These are phyloP conservation scores for Leptura quadrifasciata DNA, from an alignment of 2,888 invertebrate species.

Conservation along the genomic window DNA sequence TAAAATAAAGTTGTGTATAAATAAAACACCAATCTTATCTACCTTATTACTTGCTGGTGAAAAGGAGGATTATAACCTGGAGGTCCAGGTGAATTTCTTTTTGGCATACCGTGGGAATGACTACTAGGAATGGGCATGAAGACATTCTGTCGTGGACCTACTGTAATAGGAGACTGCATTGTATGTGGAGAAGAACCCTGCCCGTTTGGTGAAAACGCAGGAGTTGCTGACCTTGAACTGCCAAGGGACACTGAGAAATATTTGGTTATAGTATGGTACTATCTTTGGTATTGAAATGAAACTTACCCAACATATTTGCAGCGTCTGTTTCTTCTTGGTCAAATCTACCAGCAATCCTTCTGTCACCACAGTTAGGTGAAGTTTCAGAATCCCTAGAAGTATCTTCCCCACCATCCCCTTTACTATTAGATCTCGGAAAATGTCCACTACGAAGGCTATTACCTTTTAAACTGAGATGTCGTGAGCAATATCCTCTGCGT, in stretches of 20 bases:
- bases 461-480: slow-evolving; percentile 95
- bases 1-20: not conserved
- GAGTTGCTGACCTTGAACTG: slow-evolving; percentile 94
- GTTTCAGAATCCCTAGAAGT: slow-evolving; percentile 93
- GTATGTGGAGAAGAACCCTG: slow-evolving; percentile 82
- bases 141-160: slow-evolving; percentile 88
- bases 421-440: slow-evolving; percentile 77
- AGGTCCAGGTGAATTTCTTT: slow-evolving; percentile 73
- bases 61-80: slow-evolving; percentile 69
- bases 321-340: slow-evolving; percentile 97
- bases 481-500: slow-evolving; percentile 95
- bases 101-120: slow-evolving; percentile 74
- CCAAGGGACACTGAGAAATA: slow-evolving; percentile 87
- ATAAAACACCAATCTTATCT: slow-evolving; percentile 61
- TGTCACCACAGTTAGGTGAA: slow-evolving; percentile 85
- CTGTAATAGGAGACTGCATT: slow-evolving; percentile 81
- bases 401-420: slow-evolving; percentile 83
- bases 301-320: slow-evolving; percentile 93
- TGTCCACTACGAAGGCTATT: slow-evolving; percentile 75
- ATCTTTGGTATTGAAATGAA: not conserved
- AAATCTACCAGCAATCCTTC: slow-evolving; percentile 87
- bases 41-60: slow-evolving; percentile 73
- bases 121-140: slow-evolving; percentile 91
- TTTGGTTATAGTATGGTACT: not conserved
- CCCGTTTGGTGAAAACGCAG: slow-evolving; percentile 88